phyloP scores from a whole-genome alignment of 1,140 invertebrate species.

The Battus philenor region DNA sequence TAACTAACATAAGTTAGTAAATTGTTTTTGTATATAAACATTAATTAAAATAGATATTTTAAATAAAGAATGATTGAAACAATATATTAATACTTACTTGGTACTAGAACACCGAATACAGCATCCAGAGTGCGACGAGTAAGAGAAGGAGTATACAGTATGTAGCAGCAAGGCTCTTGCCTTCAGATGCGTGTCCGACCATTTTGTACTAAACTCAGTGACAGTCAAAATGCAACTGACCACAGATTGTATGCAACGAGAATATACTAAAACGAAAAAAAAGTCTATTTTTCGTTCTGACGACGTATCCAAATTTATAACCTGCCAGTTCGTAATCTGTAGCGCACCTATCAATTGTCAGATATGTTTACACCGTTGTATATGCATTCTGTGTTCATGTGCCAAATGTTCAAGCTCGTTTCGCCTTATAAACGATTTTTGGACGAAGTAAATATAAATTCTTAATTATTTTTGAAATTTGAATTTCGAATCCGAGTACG shows the following conservation, averaged over 20 bases:
- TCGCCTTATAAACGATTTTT: constrained; percentile 1
- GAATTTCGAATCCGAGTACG: constrained; percentile 33
- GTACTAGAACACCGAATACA: constrained; percentile 62
- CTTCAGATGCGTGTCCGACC: constrained; percentile 43
- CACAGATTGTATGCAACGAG: constrained; percentile 24
- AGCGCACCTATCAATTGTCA: constrained; percentile 21
- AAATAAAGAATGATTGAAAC: too few species aligned
- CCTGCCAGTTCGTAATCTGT: constrained; percentile 32
- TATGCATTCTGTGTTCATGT: too few species aligned
- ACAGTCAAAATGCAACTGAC: constrained; percentile 33
- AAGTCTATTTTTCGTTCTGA: constrained; percentile 52
- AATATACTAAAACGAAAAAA: constrained; percentile 36
- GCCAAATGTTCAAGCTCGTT: constrained; percentile 1
- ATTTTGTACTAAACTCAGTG: constrained; percentile 35
- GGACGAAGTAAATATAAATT: constrained; percentile 20
- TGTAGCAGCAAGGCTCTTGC: constrained; percentile 51
- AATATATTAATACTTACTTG: constrained; percentile 40
- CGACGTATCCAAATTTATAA: constrained; percentile 46
- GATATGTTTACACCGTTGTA: constrained; percentile 24
- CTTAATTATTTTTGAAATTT: constrained; percentile 20
- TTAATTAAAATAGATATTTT: too few species aligned
- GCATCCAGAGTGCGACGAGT: constrained; percentile 51
- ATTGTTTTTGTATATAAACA: too few species aligned
- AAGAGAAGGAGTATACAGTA: constrained; percentile 59
- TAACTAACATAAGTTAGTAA: too few species aligned